phyloP scores from a whole-genome alignment of 1,140 invertebrate species.

The Wiebesia pumilae region DNA sequence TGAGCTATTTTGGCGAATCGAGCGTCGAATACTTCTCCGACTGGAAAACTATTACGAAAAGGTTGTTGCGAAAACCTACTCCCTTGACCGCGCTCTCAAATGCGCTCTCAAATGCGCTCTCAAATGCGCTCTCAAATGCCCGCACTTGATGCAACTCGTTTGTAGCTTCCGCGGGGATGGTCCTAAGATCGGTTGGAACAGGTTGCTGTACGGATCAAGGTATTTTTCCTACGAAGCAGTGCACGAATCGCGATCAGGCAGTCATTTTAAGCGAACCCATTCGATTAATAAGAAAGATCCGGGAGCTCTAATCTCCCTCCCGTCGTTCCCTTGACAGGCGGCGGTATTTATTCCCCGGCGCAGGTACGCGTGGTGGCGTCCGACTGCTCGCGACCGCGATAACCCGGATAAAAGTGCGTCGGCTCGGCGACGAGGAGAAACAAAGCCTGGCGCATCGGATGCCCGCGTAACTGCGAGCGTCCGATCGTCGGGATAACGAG shows the following conservation, averaged over 20 bases:
- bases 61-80: neutral
- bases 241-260: too few relatives aligned
- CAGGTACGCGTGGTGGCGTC: neutral
- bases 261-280: too few relatives aligned
- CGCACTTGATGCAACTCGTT: neutral
- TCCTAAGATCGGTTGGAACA: neutral
- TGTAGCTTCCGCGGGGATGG: too few relatives aligned
- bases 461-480: neutral
- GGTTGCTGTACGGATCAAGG: neutral
- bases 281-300: too few relatives aligned
- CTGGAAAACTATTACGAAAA: neutral
- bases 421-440: neutral
- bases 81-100: neutral
- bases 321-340: too few relatives aligned
- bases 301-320: too few relatives aligned
- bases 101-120: neutral
- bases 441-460: neutral
- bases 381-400: neutral
- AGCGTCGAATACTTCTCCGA: too few relatives aligned
- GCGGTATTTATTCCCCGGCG: too few relatives aligned
- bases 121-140: neutral
- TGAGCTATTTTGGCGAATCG: too few relatives aligned
- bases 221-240: neutral
- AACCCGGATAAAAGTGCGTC: neutral
- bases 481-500: constrained; percentile 34